Percentiles rank a stretch among this genome's conserved stretches.
These are phyloP conservation scores for Argentina silus DNA, from an alignment of 2,797 vertebrate genomes.

Conservation along the genomic window DNA sequence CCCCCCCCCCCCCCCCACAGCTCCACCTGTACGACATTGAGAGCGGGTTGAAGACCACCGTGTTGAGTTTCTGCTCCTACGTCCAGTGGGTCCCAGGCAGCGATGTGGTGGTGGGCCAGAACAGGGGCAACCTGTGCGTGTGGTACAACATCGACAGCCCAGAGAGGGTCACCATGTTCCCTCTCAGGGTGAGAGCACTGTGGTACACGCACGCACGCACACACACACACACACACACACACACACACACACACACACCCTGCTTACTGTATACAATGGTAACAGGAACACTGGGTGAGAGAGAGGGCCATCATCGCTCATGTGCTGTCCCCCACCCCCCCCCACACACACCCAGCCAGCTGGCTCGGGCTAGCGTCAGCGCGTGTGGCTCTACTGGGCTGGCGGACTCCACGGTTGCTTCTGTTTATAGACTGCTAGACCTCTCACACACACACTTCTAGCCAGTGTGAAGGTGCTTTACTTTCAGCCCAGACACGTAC, in stretches of 20 bases:
- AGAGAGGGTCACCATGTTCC: constrained; percentile 90
- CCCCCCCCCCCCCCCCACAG: constrained; percentile 62
- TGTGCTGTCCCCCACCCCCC: neutral
- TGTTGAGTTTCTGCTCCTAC: constrained; percentile 92
- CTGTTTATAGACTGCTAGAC: neutral
- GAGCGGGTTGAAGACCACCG: constrained; percentile 79
- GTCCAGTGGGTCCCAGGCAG: constrained; percentile 97
- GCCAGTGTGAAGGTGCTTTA: neutral
- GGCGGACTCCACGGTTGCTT: neutral
- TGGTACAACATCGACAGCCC: constrained; percentile 98
- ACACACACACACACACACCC: too few relatives aligned
- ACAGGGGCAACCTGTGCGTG: constrained; percentile 87
- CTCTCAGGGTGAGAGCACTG: constrained; percentile 82
- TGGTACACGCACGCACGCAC: too few relatives aligned
- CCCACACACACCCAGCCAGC: neutral
- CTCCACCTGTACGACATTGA: constrained; percentile 89
- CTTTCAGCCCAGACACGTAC: neutral
- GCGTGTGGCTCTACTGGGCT: neutral
- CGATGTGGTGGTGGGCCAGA: constrained; percentile 95
- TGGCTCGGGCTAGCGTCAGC: neutral
- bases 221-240: too few relatives aligned
- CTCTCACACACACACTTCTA: neutral
- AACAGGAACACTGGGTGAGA: neutral
- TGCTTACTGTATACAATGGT: too few relatives aligned
- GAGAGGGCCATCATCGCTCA: neutral